phyloP scores from a whole-genome alignment of 2,888 invertebrate species.

The Saturnia pavonia region DNA sequence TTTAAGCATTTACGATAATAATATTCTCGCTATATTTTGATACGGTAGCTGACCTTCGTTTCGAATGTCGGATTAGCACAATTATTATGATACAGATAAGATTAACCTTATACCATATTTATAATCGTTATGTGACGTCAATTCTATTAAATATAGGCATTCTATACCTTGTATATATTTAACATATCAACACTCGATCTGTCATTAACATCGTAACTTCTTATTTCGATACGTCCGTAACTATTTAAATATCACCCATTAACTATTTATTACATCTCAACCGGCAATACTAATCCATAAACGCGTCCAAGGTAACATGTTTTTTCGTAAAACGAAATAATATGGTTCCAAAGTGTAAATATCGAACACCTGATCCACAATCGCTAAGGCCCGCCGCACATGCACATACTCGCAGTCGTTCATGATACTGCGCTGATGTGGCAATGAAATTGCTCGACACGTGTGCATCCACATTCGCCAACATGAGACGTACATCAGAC shows the following conservation, averaged over 20 bases:
- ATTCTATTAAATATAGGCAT: not conserved
- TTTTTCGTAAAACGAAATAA: not conserved
- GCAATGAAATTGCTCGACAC: no score
- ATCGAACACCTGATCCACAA: not conserved
- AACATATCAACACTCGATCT: not conserved
- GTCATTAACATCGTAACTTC: not conserved
- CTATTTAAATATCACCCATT: not conserved
- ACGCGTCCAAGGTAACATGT: not conserved
- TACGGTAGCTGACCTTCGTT: slow-evolving; percentile 4
- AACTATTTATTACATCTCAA: not conserved
- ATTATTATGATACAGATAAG: not conserved
- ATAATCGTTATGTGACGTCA: not conserved
- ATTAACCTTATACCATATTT: not conserved
- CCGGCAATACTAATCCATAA: not conserved
- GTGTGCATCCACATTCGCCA: no score
- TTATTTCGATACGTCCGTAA: not conserved
- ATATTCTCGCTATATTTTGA: not conserved
- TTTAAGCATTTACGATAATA: not conserved
- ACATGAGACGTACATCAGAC: no score
- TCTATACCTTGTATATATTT: slow-evolving; percentile 5
- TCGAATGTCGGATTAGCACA: not conserved
- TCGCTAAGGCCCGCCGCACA: no score
- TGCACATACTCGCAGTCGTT: no score
- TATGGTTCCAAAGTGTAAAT: not conserved
- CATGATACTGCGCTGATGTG: no score